Conservation (phyloP, 2,797 vertebrate species). For the Cirrhinus mrigala region DNA sequence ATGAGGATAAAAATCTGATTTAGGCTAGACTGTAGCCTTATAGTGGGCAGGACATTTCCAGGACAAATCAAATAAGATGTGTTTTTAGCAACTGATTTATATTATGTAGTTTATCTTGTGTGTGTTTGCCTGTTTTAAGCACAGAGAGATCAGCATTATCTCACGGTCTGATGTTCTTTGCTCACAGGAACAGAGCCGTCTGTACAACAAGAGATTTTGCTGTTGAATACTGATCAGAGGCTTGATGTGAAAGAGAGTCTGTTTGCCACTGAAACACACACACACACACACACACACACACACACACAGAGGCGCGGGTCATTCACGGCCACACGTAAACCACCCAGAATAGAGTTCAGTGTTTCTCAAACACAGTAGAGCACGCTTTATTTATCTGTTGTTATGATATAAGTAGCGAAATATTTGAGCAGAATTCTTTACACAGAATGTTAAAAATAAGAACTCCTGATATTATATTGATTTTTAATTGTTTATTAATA, state of each 20-base stretch:
- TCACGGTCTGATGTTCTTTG: neutral
- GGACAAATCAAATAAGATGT: neutral
- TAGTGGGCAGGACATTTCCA: neutral
- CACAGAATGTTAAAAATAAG: neutral
- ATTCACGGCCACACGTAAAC: neutral
- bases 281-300: neutral
- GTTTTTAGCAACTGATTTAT: neutral
- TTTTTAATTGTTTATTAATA: neutral
- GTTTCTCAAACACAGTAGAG: neutral
- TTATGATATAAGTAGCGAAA: neutral
- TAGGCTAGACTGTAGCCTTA: neutral
- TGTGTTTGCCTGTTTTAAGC: neutral
- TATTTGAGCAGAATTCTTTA: neutral
- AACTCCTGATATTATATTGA: neutral
- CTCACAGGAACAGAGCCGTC: neutral
- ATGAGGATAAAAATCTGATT: neutral
- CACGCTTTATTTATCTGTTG: neutral
- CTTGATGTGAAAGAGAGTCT: slow-evolving; percentile 4
- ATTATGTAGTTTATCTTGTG: neutral
- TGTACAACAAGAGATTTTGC: neutral
- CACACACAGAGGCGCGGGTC: neutral
- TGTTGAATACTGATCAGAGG: slow-evolving; percentile 4
- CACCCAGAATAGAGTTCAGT: neutral
- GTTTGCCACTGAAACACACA: neutral
- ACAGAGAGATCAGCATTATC: neutral